Conservation (phyloP, 1,140 invertebrate genomes). For the Ceratina calcarata region DNA sequence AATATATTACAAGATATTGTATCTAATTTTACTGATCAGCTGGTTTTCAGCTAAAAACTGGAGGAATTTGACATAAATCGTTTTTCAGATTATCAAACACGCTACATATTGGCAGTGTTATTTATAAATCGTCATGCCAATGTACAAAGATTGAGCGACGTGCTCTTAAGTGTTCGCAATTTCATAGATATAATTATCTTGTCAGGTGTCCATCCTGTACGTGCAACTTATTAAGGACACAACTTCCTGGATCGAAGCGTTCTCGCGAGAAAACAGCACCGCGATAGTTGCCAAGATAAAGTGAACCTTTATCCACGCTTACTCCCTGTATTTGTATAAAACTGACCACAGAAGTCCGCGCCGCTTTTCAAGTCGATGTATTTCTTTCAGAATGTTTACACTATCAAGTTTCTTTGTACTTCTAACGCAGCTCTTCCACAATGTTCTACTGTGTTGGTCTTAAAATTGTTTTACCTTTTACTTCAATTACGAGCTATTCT, state of each 20-base stretch:
- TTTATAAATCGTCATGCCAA: neutral
- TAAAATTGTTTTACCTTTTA: too few relatives aligned
- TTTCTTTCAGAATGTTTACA: too few relatives aligned
- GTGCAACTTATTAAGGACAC: neutral
- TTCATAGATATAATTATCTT: constrained; percentile 4
- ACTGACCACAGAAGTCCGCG: too few relatives aligned
- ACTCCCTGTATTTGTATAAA: neutral
- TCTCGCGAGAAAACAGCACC: neutral
- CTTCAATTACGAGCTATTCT: too few relatives aligned
- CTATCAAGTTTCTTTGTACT: too few relatives aligned
- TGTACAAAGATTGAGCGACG: neutral
- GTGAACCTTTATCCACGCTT: neutral
- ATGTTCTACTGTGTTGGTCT: too few relatives aligned
- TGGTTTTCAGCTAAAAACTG: too few relatives aligned
- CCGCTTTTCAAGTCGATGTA: too few relatives aligned
- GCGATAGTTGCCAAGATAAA: neutral
- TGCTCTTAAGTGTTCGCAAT: constrained; percentile 2
- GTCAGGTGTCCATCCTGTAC: neutral
- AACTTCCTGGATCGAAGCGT: neutral
- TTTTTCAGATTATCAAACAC: neutral
- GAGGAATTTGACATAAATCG: neutral
- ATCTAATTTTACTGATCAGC: neutral
- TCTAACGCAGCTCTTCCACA: too few relatives aligned
- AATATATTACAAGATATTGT: too few relatives aligned
- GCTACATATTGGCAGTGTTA: neutral